Percentiles rank a stretch among this genome's conserved stretches.
Conservation (phyloP, 2,113 vertebrate genomes). For the Panthera uncia region DNA sequence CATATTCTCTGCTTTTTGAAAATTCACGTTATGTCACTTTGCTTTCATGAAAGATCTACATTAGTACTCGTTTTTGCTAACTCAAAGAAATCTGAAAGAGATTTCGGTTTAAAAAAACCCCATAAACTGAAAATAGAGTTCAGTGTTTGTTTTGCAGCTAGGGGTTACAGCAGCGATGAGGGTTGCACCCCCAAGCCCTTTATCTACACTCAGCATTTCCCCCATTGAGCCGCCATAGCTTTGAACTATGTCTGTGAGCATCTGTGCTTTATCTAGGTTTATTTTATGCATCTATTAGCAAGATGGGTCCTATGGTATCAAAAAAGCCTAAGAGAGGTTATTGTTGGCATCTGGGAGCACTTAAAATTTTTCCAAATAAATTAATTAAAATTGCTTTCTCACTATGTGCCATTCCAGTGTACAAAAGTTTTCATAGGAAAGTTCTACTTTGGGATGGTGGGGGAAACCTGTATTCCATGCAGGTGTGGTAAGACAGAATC, state of each 20-base stretch:
- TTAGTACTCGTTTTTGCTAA: not conserved
- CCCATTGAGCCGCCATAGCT: not conserved
- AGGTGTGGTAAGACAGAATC: not conserved
- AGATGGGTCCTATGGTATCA: too few relatives aligned
- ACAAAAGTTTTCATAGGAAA: not conserved
- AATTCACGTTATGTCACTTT: not conserved
- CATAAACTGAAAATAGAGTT: not conserved
- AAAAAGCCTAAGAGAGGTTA: not conserved
- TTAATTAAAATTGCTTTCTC: not conserved
- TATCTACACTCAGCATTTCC: not conserved
- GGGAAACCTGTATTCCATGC: not conserved
- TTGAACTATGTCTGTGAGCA: not conserved
- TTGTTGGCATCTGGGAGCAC: not conserved
- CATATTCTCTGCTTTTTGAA: not conserved
- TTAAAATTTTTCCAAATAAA: not conserved
- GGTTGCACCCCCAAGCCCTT: not conserved
- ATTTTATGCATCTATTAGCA: not conserved
- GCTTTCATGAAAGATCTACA: not conserved
- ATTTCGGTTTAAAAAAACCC: too few relatives aligned
- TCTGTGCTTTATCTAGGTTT: not conserved
- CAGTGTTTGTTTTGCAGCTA: not conserved
- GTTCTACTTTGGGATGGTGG: not conserved
- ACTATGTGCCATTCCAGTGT: not conserved
- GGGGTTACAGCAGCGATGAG: not conserved
- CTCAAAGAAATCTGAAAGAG: not conserved